Base-by-base conservation (phyloP, 2,113 vertebrate species). In the Rhinopomastus cyanomelas region DNA sequence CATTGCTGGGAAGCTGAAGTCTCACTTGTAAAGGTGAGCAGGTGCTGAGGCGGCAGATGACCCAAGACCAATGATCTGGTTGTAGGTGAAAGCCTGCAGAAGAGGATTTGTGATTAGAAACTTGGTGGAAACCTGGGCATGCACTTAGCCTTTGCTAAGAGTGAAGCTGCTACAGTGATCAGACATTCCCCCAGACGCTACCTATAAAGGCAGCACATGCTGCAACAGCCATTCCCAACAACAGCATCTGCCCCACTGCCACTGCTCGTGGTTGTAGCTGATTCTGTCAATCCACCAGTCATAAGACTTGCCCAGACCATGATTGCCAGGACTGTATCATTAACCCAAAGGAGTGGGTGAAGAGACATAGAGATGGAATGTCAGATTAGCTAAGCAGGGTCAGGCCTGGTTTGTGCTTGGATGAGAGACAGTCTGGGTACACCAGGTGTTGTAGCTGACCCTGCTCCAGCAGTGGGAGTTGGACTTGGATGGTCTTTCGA, bases 161-260 rank as follows among this genome's bases (percentile, higher is more conserved):
- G 26, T n/a, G n/a, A 77, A 34, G 20, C 4, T 48, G 39, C 23
- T 53, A 22, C 12, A 14, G 65, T 34, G 32, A 57, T 44, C 18
- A 49, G 8, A 26, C 6, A 8, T 80, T 80, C 21, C 14, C 36
- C 27, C 32, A 46, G 36, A 16, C 53, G 15, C 19, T 42, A 19
- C 20, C 20, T 18, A n/a, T 0, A 0, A 29, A 3, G 56, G 44
- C 29, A 85, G 57, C 26, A 49, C 2, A 1, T 76, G 60, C 42
- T 74, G 34, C 34, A 67, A 16, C 30, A 83, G 16, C 22, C 32
- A 18, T 51, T 85, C 36, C 27, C 46, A 66, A 17, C 21, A 62
- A 20, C n/a, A 74, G 17, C 2, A 1, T 27, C 46, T 42, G 34
- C 4, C 7, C 26, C 29, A 25, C 36, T 37, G 18, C 6, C 32